Evolutionary conservation across 2,113 vertebrate species (phyloP).

Genomic region (Ceratotherium simum): DNA sequence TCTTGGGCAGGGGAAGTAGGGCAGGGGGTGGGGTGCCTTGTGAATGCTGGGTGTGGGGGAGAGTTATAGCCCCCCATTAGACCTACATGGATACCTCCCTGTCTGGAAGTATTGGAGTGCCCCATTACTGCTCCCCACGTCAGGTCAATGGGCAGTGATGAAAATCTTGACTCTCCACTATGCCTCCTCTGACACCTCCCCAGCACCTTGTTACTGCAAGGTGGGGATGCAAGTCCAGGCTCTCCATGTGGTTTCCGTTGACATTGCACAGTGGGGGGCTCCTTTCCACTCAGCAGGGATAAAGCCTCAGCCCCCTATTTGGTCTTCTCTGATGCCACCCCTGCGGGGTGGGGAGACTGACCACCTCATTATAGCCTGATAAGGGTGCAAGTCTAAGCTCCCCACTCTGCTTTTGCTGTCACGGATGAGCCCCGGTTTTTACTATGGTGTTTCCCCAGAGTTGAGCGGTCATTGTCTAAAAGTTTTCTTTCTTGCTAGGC

Average conservation of each 20-base stretch:
- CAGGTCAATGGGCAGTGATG: background rate
- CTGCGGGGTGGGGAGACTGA: background rate
- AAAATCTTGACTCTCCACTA: background rate
- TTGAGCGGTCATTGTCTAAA: background rate
- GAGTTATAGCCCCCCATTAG: background rate
- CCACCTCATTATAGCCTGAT: background rate
- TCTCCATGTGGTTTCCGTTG: background rate
- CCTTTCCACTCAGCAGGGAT: background rate
- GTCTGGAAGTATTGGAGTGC: background rate
- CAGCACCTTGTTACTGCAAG: accelerated
- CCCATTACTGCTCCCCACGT: background rate
- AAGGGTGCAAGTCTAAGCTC: background rate
- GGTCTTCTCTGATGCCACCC: background rate
- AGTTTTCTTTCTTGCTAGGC: background rate
- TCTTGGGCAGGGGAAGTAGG: background rate
- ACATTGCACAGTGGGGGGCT: background rate
- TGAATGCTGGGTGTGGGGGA: background rate
- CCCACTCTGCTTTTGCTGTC: background rate
- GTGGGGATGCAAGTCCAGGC: background rate
- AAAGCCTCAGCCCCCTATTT: background rate
- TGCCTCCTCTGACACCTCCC: background rate
- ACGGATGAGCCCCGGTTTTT: accelerated
- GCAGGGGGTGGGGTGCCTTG: background rate
- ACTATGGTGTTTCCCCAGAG: background rate
- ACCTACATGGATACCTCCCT: background rate